Evolutionary conservation across 2,113 vertebrate genomes (phyloP).

Genomic region (Stegastes partitus): DNA sequence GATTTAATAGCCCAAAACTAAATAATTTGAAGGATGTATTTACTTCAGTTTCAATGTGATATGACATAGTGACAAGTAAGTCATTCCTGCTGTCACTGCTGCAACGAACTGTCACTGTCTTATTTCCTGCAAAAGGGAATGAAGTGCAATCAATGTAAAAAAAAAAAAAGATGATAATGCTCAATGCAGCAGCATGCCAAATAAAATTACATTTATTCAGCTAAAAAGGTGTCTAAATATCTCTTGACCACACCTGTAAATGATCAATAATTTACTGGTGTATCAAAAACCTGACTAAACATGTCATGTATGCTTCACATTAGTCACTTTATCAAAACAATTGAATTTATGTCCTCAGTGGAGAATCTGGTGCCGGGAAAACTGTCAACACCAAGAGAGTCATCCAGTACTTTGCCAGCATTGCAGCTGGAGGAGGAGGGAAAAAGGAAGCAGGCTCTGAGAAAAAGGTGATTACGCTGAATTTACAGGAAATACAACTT

Average conservation of each 20-base stretch:
- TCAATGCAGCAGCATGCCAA: too few relatives aligned
- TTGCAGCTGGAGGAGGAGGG: slow-evolving; percentile 88
- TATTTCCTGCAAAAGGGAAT: too few relatives aligned
- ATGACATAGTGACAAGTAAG: too few relatives aligned
- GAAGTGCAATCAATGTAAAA: too few relatives aligned
- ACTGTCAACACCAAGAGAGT: slow-evolving; percentile 95
- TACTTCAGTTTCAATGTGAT: too few relatives aligned
- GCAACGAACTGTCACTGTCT: too few relatives aligned
- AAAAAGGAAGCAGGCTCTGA: slow-evolving; percentile 88
- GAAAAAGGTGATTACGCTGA: slow-evolving; percentile 84
- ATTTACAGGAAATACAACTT: not conserved
- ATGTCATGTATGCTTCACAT: not conserved
- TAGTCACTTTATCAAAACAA: not conserved
- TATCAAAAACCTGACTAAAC: not conserved
- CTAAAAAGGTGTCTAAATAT: too few relatives aligned
- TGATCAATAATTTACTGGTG: not conserved
- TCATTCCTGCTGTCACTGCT: too few relatives aligned
- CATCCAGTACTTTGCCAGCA: slow-evolving; percentile 95
- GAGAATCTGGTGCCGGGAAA: slow-evolving; percentile 96
- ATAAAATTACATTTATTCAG: too few relatives aligned
- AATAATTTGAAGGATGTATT: too few relatives aligned
- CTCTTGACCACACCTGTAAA: not conserved
- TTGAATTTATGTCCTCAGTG: slow-evolving; percentile 76
- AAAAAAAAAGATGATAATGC: too few relatives aligned
- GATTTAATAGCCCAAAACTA: too few relatives aligned